Percentiles rank a stretch among this genome's conserved stretches.
Evolutionary conservation across 2,113 vertebrate genomes (phyloP).

Genomic region (Columba livia): DNA sequence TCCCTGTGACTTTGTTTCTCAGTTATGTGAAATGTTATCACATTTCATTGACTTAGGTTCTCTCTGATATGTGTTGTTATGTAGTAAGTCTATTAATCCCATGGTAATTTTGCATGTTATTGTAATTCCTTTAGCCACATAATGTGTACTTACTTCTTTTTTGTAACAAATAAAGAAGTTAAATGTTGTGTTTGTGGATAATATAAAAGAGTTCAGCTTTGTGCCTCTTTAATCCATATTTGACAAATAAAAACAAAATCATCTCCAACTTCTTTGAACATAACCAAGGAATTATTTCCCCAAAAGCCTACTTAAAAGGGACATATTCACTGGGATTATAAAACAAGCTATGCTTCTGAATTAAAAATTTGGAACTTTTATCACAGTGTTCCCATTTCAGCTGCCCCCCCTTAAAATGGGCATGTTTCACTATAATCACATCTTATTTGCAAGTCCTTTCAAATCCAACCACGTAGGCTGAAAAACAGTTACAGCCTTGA

Average conservation of each 20-base stretch:
- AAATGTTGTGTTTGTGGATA: neutral
- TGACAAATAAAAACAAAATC: neutral
- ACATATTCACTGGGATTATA: neutral
- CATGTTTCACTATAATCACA: neutral
- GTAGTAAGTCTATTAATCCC: neutral
- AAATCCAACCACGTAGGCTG: neutral
- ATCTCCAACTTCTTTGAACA: neutral
- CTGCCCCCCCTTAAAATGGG: neutral
- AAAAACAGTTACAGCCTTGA: neutral
- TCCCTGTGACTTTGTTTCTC: slow-evolving; percentile 17
- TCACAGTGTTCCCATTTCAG: neutral
- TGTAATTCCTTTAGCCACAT: neutral
- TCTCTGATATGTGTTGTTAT: neutral
- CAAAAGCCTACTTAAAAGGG: neutral
- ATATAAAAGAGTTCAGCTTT: neutral
- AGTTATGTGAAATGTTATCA: slow-evolving; percentile 26
- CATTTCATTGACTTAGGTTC: slow-evolving; percentile 17
- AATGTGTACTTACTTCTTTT: neutral
- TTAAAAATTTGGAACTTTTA: neutral
- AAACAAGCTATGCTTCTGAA: neutral
- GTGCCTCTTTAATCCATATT: neutral
- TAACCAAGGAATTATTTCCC: neutral
- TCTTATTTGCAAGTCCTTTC: neutral
- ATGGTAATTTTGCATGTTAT: neutral
- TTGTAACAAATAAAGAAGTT: neutral